A percentile compares a stretch with the other conserved stretches of the same genome.
Conservation (phyloP, 2,113 vertebrate genomes). For the Malurus melanocephalus region DNA sequence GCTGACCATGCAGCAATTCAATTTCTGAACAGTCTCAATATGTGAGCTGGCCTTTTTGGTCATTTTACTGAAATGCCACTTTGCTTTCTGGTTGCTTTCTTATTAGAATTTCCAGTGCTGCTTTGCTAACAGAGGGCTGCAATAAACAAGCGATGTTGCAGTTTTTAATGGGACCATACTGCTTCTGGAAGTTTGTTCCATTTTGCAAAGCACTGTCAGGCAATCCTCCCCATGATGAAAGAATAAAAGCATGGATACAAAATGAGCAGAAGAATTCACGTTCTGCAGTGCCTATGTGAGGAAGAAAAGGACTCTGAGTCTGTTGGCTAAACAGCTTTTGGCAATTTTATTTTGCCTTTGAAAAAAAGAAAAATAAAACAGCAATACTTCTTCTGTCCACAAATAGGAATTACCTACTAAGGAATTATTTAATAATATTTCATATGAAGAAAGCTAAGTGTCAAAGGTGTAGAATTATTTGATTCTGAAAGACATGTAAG, state of each 20-base stretch:
- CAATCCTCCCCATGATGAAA: background rate
- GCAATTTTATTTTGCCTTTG: background rate
- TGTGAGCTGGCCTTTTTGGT: background rate
- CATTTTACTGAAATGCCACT: background rate
- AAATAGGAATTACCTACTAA: background rate
- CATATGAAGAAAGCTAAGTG: background rate
- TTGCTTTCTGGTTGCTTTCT: background rate
- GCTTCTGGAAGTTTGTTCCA: background rate
- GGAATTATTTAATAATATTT: background rate
- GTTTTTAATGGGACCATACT: background rate
- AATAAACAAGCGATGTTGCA: background rate
- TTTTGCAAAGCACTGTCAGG: background rate
- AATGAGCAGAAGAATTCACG: background rate
- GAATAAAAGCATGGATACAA: background rate
- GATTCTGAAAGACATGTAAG: background rate
- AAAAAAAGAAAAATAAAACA: background rate
- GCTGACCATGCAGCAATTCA: background rate
- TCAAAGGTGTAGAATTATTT: background rate
- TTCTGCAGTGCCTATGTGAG: background rate
- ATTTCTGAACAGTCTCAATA: background rate
- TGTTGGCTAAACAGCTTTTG: background rate
- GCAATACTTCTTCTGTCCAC: background rate
- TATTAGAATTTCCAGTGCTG: background rate
- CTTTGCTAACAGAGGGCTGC: background rate
- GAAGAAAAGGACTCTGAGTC: background rate